These are phyloP conservation scores for Nysson spinosus DNA, from an alignment of 2,888 invertebrate species.

Conservation along the genomic window DNA sequence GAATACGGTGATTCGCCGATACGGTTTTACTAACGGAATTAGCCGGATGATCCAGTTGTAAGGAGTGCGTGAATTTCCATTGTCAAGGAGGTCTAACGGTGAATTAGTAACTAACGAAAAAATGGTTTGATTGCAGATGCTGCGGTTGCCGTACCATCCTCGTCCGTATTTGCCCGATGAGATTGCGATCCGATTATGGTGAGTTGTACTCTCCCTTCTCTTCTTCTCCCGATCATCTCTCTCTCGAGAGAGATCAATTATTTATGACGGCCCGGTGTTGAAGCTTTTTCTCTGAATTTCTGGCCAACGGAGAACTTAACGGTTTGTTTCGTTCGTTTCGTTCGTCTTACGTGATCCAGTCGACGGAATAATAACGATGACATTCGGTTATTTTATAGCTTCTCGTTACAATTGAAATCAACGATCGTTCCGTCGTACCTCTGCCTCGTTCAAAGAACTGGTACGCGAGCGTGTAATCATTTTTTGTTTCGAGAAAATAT, in stretches of 20 bases:
- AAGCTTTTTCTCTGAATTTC: constrained; percentile 24
- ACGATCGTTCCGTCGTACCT: neutral
- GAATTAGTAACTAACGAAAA: constrained; percentile 48
- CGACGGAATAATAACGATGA: neutral
- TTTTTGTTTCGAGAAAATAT: no score
- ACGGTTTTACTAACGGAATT: constrained; percentile 6
- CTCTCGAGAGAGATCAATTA: constrained; percentile 53
- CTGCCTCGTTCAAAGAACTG: no score
- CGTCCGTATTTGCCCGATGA: constrained; percentile 60
- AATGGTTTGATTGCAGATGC: constrained; percentile 64
- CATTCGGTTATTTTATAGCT: no score
- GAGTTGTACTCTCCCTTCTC: constrained; percentile 54
- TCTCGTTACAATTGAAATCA: neutral
- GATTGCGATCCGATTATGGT: constrained; percentile 69
- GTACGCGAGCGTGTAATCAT: no score
- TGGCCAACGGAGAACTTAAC: neutral
- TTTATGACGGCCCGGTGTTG: constrained; percentile 37
- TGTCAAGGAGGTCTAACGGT: constrained; percentile 56
- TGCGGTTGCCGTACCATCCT: constrained; percentile 55
- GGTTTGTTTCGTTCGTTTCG: constrained; percentile 2
- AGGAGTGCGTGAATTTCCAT: constrained; percentile 18
- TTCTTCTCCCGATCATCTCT: neutral
- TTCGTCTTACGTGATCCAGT: constrained; percentile 18
- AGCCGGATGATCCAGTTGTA: neutral
- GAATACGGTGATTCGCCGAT: no score